Base-by-base conservation (phyloP, 2,888 invertebrate genomes). In the Drosophila stalkeri region DNA sequence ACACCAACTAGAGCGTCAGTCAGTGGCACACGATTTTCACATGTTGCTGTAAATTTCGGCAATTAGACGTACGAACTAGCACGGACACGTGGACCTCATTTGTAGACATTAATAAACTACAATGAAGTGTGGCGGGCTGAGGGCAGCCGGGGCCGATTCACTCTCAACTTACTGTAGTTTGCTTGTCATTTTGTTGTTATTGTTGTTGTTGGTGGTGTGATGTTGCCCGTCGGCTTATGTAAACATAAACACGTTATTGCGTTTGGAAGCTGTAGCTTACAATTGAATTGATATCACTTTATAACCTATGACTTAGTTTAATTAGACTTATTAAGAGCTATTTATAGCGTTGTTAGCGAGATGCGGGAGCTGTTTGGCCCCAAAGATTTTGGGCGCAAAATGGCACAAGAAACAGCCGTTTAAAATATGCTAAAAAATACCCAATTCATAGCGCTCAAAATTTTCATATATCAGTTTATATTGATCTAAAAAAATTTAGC, bases 221-320 rank as follows among this genome's bases (percentile, higher is more conserved):
- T 57, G 64, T 68, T 66, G 57, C 8, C 14, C 75, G 61, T 51
- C 59, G 72, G 75, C 86, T 79, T 80, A 87, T 81, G 81, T 87
- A 86, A 89, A 80, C 81, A 88, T 86, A 86, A 77, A 83, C 78
- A 79, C 80, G 72, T 68, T 78, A 72, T 75, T 67, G 75, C 77
- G 82, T 72, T 57, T 64, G 18, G 33, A 43, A 60, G 52, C 61
- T 63, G 49, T 69, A 64, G 75, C 54, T 77, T 33, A 43, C 57
- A 64, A 71, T 59, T 70, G 64, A 75, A 64, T 67, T 63, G 47
- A 12, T 63, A 39, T 47, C 18, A 57, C 64, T 71, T 33, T 72
- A 63, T 68, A 68, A 68, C 44, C 62, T 77, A 75, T 75, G 62
- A 77, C 70, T 75, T 77, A 63, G 76, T 35, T 68, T 64, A 62